Evolutionary conservation across 2,888 invertebrate species (phyloP).

Genomic region (Morinoia aosen): DNA sequence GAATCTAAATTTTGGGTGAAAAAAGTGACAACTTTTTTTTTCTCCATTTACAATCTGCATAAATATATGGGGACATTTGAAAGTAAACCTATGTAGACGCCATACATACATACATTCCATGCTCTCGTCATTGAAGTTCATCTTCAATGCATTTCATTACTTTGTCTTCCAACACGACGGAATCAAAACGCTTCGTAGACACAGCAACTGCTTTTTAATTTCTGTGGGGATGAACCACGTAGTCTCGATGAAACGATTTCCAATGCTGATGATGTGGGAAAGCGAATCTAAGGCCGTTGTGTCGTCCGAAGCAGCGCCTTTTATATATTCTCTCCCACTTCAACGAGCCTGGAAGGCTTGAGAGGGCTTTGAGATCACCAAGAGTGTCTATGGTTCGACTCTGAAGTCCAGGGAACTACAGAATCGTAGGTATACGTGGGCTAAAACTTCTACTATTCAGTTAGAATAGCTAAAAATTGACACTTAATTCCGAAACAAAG

Average conservation of each 20-base stretch:
- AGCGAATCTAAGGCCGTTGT: background rate
- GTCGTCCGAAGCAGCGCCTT: background rate
- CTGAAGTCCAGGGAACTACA: background rate
- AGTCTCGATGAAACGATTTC: constrained; percentile 25
- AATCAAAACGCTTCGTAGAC: background rate
- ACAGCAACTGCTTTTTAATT: background rate
- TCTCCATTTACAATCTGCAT: background rate
- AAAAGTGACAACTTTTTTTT: background rate
- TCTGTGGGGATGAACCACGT: constrained; percentile 1
- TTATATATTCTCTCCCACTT: background rate
- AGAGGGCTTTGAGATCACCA: background rate
- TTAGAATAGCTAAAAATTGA: background rate
- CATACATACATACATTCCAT: background rate
- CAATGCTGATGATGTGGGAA: constrained; percentile 25
- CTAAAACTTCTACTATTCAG: background rate
- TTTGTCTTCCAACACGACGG: background rate
- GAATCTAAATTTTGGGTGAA: no score
- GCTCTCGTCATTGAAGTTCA: background rate
- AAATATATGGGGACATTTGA: background rate
- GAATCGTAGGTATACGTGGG: background rate
- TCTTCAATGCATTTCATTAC: background rate
- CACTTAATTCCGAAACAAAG: background rate
- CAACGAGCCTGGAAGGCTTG: background rate
- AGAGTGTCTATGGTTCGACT: background rate
- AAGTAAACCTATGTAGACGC: background rate